Conservation (phyloP, 1,140 invertebrate species). For the Copidosoma floridanum region DNA sequence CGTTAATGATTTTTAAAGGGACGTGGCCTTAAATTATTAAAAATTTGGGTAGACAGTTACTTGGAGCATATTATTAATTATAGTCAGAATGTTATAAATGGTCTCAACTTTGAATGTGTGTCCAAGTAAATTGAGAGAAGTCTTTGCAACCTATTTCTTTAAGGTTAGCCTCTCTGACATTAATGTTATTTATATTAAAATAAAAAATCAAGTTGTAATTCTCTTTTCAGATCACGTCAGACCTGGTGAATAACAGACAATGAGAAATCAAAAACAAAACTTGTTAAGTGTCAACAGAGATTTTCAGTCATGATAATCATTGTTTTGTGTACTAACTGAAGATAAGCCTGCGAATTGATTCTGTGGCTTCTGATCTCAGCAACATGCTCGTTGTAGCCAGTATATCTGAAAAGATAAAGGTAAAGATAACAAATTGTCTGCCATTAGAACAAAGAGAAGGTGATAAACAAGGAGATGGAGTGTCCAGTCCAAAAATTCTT, state of each 20-base stretch:
- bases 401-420: constrained; percentile 70
- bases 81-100: constrained; percentile 96
- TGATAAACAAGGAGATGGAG: no score
- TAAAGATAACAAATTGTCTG: background rate
- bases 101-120: constrained; percentile 98
- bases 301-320: background rate
- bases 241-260: constrained; percentile 59
- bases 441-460: no score
- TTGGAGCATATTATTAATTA: constrained; percentile 97
- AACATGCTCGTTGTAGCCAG: constrained; percentile 87
- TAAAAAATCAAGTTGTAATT: constrained; percentile 89
- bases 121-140: constrained; percentile 90
- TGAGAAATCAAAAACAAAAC: background rate
- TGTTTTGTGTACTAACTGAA: constrained; percentile 88
- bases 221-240: constrained; percentile 95
- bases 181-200: constrained; percentile 72
- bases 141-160: constrained; percentile 87
- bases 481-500: no score
- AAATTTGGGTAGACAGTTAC: constrained; percentile 55
- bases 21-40: constrained; percentile 58
- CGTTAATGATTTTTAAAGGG: constrained; percentile 56
- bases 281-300: background rate
- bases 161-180: constrained; percentile 69
- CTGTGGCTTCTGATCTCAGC: constrained; percentile 84
- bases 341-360: constrained; percentile 95